Base-by-base conservation (phyloP, 2,797 vertebrate genomes). In the Coregonus ussuriensis region DNA sequence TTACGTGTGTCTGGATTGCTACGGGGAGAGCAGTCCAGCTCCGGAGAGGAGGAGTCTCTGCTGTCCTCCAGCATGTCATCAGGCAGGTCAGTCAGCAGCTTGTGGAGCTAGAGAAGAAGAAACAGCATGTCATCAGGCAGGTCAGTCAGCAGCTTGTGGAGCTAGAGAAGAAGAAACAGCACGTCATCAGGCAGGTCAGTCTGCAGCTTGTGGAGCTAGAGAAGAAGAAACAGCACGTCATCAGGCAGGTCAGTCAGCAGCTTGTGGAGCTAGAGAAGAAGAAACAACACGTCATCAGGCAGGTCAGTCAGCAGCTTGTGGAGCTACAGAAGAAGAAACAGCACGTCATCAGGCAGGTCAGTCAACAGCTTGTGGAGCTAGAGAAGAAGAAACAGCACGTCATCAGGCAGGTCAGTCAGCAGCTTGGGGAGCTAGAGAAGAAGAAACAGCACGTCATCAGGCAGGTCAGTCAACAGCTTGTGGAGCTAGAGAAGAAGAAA, bases 21-120 rank as follows among this genome's bases (percentile, higher is more conserved):
- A 78, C 94, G 95, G 79, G 94, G 90, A 0, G 95, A 96, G 85
- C 87, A 91, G 76, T 93, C 94, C 54, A 89, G 85, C 62, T 96
- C 96, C 0, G 94, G 93, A 47, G 94, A 95, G 82, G 96, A 96
- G 81, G 92, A 93, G 74, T 99, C 96, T 74, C 91, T 90, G 86
- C 96, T 98, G 85, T 98, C 97, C 67, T 99, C 98, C 80, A 99
- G 93, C 97, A 99, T 97, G 85, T 99, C 97, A 92, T 98, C 97
- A 0, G 97, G 97, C 87, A 99, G 94, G 89, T 97, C 96, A 14
- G 96, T 98, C 90, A 99, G 89, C 29, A 99, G 89, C 18, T 97
- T 96, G 78, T 98, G 97, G 80, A 99, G 90, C 98, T 99, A 91
- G 72, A 62, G 72, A 79, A 86, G 25, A 89, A 84, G 85, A 1